These are phyloP conservation scores for Avahi laniger DNA, from an alignment of 2,797 vertebrate species.

Conservation along the genomic window DNA sequence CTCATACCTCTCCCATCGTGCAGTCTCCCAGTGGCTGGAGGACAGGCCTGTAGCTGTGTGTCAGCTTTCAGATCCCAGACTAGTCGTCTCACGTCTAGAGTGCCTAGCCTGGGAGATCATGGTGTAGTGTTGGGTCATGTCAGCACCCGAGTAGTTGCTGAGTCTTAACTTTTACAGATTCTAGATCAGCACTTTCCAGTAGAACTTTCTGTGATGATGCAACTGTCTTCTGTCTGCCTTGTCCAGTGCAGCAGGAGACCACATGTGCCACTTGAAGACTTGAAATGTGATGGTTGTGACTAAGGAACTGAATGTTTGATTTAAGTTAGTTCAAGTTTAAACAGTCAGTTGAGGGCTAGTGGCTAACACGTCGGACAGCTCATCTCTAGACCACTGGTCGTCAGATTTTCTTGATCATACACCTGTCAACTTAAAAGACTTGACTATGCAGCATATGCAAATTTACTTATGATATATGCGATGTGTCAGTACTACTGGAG, in stretches of 20 bases:
- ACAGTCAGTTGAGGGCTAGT: no score
- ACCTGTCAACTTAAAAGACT: accelerated
- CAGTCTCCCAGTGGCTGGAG: not conserved
- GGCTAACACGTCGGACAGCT: not conserved
- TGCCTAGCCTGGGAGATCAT: not conserved
- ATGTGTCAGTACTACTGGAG: accelerated
- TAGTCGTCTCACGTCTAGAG: accelerated
- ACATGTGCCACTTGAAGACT: accelerated
- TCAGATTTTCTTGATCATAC: accelerated
- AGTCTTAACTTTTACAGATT: not conserved
- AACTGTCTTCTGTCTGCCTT: not conserved
- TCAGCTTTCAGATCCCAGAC: not conserved
- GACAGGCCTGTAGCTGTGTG: accelerated
- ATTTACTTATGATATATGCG: accelerated
- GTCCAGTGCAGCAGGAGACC: no score
- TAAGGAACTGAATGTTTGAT: not conserved
- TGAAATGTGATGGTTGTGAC: accelerated
- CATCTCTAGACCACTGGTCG: not conserved
- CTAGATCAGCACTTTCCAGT: not conserved
- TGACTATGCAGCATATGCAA: accelerated
- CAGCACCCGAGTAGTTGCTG: accelerated
- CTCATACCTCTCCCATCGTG: accelerated
- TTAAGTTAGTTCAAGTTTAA: not conserved
- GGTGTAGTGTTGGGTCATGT: accelerated
- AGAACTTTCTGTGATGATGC: not conserved